Evolutionary conservation across 2,888 invertebrate genomes (phyloP), one percentile per base, ranked within the genome.

Genomic region (Stenotaenia linearis): DNA sequence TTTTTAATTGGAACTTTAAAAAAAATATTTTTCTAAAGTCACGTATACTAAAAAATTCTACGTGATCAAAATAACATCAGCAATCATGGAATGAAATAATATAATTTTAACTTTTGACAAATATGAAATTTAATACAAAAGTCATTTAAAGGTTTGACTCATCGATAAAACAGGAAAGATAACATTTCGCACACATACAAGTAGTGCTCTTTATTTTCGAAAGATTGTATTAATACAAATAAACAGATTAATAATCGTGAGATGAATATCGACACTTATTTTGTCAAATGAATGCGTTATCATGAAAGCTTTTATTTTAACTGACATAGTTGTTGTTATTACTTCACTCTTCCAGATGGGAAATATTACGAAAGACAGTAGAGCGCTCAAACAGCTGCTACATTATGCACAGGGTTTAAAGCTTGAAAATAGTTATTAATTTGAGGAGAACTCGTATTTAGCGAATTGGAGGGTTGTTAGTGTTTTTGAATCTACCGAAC

Each of bases 271-370:
- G 18, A 50, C 50, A 50, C 18, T 50, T 50, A n/a, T 40, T 69
- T 69, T 69, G 28, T 15, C 25, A 69, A 69, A 23, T 18, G 50
- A 69, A 69, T 15, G 69, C 69, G 28, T 50, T n/a, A 50, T 50
- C 50, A 18, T 50, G 50, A 69, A 28, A 69, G 69, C 23, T 69
- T 28, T 69, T 69, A 69, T 69, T 28, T 69, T 69, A 69, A 69
- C 25, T 69, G 69, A n/a, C 28, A 28, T 69, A 69, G 69, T 69
- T 69, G 69, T 69, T 69, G 69, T 69, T 69, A 69, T 69, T 69
- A 69, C 69, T 69, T 69, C 69, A 69, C 28, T 69, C 15, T 28
- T 25, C 25, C 69, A 69, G 69, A 69, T 69, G 69, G 25, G 23
- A 69, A 69, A 69, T 23, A 23, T 69, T 69, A 69, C 69, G 69